Evolutionary conservation across 2,888 invertebrate species (phyloP).

Genomic region (Pycnomerus fuliginosus): DNA sequence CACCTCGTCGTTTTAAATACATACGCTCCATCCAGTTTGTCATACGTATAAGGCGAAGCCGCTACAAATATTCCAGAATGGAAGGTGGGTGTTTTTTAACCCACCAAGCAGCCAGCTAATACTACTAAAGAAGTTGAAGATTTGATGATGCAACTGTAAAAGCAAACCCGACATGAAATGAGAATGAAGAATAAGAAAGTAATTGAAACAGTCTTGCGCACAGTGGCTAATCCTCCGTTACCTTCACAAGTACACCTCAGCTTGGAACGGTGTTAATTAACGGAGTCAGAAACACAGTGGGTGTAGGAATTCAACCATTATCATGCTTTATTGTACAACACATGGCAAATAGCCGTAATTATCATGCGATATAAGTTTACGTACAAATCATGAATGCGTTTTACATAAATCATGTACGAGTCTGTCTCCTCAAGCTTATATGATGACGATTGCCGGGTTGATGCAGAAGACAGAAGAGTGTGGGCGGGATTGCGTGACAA

Average conservation of each 20-base stretch:
- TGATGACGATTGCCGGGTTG: slow-evolving; percentile 15
- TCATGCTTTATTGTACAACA: slow-evolving; percentile 38
- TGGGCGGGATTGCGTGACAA: slow-evolving; percentile 27
- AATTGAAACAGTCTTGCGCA: slow-evolving; percentile 22
- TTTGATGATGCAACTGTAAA: too few relatives aligned
- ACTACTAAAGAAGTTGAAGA: too few relatives aligned
- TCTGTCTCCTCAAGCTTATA: slow-evolving; percentile 4
- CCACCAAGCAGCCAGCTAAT: too few relatives aligned
- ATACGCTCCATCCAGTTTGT: slow-evolving; percentile 41
- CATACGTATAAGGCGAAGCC: slow-evolving; percentile 43
- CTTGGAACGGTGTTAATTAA: slow-evolving; percentile 37
- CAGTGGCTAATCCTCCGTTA: slow-evolving; percentile 24
- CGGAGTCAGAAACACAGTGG: slow-evolving; percentile 31
- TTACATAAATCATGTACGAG: slow-evolving; percentile 31
- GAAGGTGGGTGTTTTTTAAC: slow-evolving; percentile 41
- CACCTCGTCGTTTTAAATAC: slow-evolving; percentile 36
- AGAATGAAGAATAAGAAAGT: slow-evolving; percentile 1
- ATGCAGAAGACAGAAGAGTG: slow-evolving; percentile 10
- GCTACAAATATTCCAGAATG: slow-evolving; percentile 38
- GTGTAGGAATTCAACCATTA: slow-evolving; percentile 39
- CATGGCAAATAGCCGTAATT: slow-evolving; percentile 41
- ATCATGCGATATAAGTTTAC: slow-evolving; percentile 36
- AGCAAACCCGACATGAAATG: not conserved
- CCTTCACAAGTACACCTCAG: slow-evolving; percentile 31
- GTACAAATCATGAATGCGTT: slow-evolving; percentile 33